Evolutionary conservation across 64 coral and sea anemone genomes (phyloP), one percentile per base, ranked within the genome.

Genomic region (Cladopsammia gracilis): DNA sequence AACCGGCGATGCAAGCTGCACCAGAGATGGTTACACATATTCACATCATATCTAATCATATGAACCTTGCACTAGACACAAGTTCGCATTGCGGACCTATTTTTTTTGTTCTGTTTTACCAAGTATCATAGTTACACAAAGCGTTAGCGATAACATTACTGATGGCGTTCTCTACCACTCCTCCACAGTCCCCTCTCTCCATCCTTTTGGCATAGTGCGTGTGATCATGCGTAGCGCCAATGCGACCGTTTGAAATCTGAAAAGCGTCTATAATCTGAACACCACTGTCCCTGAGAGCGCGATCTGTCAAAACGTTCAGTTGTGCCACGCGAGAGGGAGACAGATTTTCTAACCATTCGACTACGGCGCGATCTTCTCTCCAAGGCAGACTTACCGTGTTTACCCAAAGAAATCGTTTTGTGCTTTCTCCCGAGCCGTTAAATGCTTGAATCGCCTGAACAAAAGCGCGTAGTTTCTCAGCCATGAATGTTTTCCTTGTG

Each of bases 191-290:
- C 3, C 92, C 94, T 20, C 90, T 87, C 19, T 81, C 78, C 79
- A 99, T 85, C 50, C 95, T 84, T 47, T 99, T 99, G 56, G 98
- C 94, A 14, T 96, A 99, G 44, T 99, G 98, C 14, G 98, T 99
- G 42, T 93, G 91, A 78, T 99, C 98, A 62, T 96, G 94, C 3
- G 94, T 96, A 0, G 98, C 98, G 0, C 94, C 88, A 58, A 99
- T 91, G 10, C 98, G 98, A 77, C 91, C 93, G 53, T 99, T 99
- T 60, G 94, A 96, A 42, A 99, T 94, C 85, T 99, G 98, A 86
- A 96, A 99, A 18, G 94, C 98, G 26, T 99, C 98, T 19, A 99
- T 79, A 53, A 99, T 79, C 50, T 96, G 98, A 43, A 99, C 90
- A 9, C 94, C 94, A 19, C 80, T 64, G 20, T 88, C 54, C 25